Evolutionary conservation across 2,888 invertebrate species (phyloP).

Genomic region (Plutella xylostella): DNA sequence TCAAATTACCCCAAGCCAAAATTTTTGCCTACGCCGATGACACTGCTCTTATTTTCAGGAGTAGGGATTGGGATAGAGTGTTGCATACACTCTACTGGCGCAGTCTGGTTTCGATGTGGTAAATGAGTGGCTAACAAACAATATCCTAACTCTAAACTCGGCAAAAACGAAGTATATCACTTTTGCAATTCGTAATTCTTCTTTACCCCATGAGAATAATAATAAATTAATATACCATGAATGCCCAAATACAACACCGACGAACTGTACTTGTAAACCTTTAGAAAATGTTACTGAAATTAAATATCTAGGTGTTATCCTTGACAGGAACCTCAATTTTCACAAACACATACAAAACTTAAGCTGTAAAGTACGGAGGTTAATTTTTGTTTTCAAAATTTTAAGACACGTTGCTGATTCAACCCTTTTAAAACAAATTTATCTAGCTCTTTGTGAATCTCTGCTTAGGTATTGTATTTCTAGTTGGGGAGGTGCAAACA

Average conservation of each 20-base stretch:
- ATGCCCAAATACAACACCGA: neutral
- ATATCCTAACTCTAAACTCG: no score
- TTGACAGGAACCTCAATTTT: neutral
- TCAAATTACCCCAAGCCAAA: neutral
- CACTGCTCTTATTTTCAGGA: neutral
- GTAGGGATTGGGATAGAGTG: neutral
- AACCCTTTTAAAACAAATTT: neutral
- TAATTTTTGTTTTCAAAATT: neutral
- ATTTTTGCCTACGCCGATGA: constrained; percentile 2
- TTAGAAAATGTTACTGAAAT: neutral
- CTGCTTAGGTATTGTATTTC: constrained; percentile 10
- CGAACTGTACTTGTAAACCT: neutral
- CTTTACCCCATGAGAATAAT: neutral
- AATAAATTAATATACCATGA: neutral
- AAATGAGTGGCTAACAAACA: no score
- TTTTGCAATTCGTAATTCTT: neutral
- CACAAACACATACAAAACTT: neutral
- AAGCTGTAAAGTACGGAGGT: neutral
- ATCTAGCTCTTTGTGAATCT: constrained; percentile 8
- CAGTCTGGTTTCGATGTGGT: neutral
- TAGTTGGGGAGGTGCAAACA: constrained; percentile 9
- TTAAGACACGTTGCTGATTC: neutral
- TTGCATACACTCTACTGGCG: neutral
- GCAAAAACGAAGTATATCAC: no score
- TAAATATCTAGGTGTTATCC: neutral